Evolutionary conservation across 2,888 invertebrate species (phyloP).

Genomic region (Mongoloraphidia duomilia): DNA sequence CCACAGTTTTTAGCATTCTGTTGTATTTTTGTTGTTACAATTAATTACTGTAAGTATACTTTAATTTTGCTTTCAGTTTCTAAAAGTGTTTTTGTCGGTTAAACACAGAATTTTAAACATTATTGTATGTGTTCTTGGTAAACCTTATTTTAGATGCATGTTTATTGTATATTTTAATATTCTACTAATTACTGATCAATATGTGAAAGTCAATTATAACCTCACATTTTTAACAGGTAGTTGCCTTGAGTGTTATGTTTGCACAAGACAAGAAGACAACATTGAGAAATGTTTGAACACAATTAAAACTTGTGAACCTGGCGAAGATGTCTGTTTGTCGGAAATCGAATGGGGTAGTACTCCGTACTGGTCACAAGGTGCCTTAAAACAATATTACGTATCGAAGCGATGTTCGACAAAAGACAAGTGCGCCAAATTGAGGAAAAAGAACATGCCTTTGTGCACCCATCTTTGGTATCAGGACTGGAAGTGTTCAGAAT

Average conservation of each 20-base stretch:
- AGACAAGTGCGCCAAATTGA: slow-evolving; percentile 57
- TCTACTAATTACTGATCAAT: no score
- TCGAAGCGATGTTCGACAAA: slow-evolving; percentile 81
- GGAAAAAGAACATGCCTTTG: slow-evolving; percentile 54
- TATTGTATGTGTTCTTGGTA: no score
- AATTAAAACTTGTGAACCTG: slow-evolving; percentile 77
- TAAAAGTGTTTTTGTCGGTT: no score
- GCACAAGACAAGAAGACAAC: slow-evolving; percentile 83
- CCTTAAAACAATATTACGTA: slow-evolving; percentile 83
- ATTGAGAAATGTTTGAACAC: slow-evolving; percentile 84
- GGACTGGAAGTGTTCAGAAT: slow-evolving; percentile 93
- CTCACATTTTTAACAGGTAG: slow-evolving; percentile 32
- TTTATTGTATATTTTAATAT: no score
- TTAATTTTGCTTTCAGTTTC: no score
- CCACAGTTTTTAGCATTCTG: no score
- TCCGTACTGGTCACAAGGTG: slow-evolving; percentile 90
- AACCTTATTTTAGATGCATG: no score
- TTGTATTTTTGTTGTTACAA: no score
- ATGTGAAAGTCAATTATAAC: no score
- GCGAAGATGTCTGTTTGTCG: slow-evolving; percentile 74
- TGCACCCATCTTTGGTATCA: slow-evolving; percentile 91
- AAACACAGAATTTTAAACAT: no score
- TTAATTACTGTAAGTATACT: no score
- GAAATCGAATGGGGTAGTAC: slow-evolving; percentile 91
- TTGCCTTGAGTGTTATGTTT: slow-evolving; percentile 88